A percentile compares a stretch with the other conserved stretches of the same genome.
phyloP scores from a whole-genome alignment of 2,113 vertebrate genomes.

The Microcebus griseorufus region DNA sequence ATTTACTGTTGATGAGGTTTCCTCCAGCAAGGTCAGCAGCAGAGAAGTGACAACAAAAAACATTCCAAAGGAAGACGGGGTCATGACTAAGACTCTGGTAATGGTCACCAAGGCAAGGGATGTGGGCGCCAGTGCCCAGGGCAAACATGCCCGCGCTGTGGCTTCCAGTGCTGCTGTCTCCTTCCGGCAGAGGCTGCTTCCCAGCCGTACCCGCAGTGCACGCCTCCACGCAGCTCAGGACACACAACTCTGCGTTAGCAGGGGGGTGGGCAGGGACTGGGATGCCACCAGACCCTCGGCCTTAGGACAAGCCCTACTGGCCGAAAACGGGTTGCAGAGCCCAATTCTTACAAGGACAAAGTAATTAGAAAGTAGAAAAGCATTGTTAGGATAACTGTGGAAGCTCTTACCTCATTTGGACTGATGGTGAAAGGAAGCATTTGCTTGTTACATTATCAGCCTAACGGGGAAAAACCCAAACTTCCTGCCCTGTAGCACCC shows the following conservation, averaged over 20 bases:
- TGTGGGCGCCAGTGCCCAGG: background rate
- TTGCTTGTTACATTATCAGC: background rate
- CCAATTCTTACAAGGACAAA: too few species aligned
- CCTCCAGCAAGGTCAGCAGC: background rate
- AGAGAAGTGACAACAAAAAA: background rate
- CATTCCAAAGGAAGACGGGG: background rate
- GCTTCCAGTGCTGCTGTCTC: rapidly evolving
- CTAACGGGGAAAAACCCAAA: too few species aligned
- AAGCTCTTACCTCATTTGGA: background rate
- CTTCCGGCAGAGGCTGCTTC: background rate
- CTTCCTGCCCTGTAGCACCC: too few species aligned
- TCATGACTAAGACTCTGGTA: background rate
- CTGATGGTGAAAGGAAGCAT: background rate
- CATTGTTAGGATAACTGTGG: background rate
- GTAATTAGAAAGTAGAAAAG: background rate
- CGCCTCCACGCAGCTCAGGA: too few species aligned
- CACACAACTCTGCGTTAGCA: too few species aligned
- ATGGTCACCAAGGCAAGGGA: background rate
- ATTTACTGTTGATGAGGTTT: rapidly evolving
- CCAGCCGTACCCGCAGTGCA: background rate
- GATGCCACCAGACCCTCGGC: background rate
- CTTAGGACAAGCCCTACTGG: background rate
- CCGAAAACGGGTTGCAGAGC: background rate
- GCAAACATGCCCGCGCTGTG: rapidly evolving
- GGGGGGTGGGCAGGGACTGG: background rate